Conservation (phyloP, 2,113 vertebrate genomes). For the Hemichromis elongatus region DNA sequence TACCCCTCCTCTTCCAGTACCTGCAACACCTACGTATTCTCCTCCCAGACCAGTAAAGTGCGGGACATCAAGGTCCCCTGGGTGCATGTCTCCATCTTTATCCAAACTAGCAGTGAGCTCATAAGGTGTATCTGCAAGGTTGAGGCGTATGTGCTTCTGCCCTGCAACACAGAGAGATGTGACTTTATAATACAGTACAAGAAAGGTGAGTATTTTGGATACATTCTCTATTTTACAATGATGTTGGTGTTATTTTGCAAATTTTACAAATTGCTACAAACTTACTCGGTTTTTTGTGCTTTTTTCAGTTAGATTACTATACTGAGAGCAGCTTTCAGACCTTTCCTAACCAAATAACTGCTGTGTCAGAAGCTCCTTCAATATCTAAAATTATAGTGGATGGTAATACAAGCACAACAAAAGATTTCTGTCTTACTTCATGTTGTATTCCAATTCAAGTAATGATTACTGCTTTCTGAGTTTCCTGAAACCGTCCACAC, state of each 20-base stretch:
- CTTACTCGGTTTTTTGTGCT: background rate
- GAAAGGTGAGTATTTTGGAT: background rate
- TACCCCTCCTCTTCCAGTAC: conserved; percentile 48
- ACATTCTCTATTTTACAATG: background rate
- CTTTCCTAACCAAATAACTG: background rate
- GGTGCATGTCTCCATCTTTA: conserved; percentile 84
- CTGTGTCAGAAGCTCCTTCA: background rate
- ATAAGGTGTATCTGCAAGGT: conserved; percentile 84
- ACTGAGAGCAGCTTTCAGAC: background rate
- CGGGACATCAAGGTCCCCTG: conserved; percentile 50
- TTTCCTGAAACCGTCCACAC: conserved; percentile 20
- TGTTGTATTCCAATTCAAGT: background rate
- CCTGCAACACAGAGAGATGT: conserved; percentile 68
- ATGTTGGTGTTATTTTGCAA: background rate
- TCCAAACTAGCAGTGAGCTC: conserved; percentile 82
- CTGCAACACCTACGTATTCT: conserved; percentile 57
- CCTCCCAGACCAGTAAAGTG: conserved; percentile 72
- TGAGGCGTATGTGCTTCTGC: conserved; percentile 92
- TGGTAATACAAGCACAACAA: background rate
- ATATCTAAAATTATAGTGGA: background rate
- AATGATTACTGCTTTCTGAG: background rate
- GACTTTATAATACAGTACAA: background rate
- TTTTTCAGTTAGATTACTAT: background rate
- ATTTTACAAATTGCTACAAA: background rate
- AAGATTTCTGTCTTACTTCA: background rate